Conservation (phyloP, 1,140 invertebrate genomes). For the Atta cephalotes region DNA sequence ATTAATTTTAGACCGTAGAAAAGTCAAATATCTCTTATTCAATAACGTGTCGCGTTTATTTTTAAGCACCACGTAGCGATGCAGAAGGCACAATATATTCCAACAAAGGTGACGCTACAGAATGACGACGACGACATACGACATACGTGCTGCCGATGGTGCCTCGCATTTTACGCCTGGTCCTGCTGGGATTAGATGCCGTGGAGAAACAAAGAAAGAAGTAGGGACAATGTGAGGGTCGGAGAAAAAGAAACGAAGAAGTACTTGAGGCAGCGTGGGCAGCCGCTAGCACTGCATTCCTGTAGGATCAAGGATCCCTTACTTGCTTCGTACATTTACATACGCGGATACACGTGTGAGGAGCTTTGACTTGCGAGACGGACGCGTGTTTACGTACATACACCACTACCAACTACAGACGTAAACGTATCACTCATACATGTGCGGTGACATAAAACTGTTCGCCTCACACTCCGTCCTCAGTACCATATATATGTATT, state of each 20-base stretch:
- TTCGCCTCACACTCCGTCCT: constrained; percentile 6
- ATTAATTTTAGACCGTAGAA: background rate
- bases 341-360: constrained; percentile 53
- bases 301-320: constrained; percentile 84
- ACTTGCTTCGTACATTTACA: constrained; percentile 70
- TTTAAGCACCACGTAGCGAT: constrained; percentile 19
- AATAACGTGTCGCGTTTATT: constrained; percentile 31
- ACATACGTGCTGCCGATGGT: constrained; percentile 74
- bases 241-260: constrained; percentile 56
- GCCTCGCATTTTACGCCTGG: constrained; percentile 64
- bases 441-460: background rate
- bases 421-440: constrained; percentile 52
- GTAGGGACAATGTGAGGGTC: constrained; percentile 52
- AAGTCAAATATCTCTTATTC: constrained; percentile 5
- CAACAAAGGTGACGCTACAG: constrained; percentile 62
- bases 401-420: constrained; percentile 26
- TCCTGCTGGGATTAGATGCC: constrained; percentile 81
- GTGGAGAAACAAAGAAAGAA: constrained; percentile 78
- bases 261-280: constrained; percentile 82
- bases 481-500: constrained; percentile 47
- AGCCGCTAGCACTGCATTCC: constrained; percentile 82
- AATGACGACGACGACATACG: constrained; percentile 65
- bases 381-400: constrained; percentile 14
- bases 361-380: constrained; percentile 35
- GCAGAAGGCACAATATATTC: background rate